These are phyloP conservation scores for Mylabris sibirica DNA, from an alignment of 2,888 invertebrate genomes.

Conservation along the genomic window DNA sequence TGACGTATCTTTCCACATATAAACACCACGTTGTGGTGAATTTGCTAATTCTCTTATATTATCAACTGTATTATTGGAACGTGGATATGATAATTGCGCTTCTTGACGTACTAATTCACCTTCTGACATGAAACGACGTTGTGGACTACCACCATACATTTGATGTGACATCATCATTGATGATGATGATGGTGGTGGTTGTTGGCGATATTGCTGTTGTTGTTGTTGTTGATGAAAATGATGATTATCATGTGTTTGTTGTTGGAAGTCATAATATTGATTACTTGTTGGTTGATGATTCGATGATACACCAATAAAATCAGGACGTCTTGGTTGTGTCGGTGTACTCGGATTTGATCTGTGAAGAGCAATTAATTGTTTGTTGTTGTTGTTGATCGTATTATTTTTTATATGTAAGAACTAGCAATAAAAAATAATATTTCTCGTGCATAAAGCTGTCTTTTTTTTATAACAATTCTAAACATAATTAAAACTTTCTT, in stretches of 20 bases:
- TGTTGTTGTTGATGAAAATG: conserved; percentile 44
- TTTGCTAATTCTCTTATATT: conserved; percentile 89
- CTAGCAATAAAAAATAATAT: conserved; percentile 36
- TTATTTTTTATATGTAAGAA: conserved; percentile 25
- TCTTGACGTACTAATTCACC: conserved; percentile 79
- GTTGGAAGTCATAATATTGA: conserved; percentile 59
- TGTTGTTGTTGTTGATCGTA: background rate
- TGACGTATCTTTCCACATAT: conserved; percentile 82
- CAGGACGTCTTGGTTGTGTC: conserved; percentile 86
- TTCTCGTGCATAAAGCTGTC: conserved; percentile 23
- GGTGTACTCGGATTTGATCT: conserved; percentile 94
- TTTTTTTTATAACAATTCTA: background rate
- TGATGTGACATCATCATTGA: background rate
- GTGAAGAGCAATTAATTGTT: conserved; percentile 57
- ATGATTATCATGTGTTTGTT: conserved; percentile 44
- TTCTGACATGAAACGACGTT: conserved; percentile 76
- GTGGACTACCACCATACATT: conserved; percentile 27
- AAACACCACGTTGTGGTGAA: conserved; percentile 83
- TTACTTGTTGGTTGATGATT: conserved; percentile 57
- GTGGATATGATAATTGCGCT: conserved; percentile 69
- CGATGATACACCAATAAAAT: conserved; percentile 77
- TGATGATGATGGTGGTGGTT: background rate
- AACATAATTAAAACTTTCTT: background rate
- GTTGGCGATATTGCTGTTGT: conserved; percentile 37
- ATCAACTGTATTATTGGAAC: conserved; percentile 80